Evolutionary conservation across 2,113 vertebrate genomes (phyloP).

Genomic region (Colistium nudipinnis): DNA sequence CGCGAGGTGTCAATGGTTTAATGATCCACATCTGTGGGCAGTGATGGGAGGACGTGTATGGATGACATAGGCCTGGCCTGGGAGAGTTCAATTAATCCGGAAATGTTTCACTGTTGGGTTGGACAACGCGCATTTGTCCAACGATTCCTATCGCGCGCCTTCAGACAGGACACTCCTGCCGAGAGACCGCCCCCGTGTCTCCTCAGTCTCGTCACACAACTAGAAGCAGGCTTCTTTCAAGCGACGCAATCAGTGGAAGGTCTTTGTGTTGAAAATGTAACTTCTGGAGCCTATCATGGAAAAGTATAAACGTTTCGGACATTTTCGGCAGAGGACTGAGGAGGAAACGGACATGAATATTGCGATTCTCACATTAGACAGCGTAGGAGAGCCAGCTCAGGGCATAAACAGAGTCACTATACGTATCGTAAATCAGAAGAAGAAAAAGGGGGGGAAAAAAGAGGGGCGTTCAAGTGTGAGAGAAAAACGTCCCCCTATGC

Average conservation of each 20-base stretch:
- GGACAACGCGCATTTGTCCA: constrained; percentile 3
- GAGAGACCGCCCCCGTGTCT: constrained; percentile 12
- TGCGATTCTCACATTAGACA: constrained; percentile 70
- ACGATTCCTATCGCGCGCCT: constrained; percentile 4
- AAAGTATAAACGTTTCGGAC: constrained; percentile 21
- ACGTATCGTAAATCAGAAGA: constrained; percentile 73
- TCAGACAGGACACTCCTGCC: neutral
- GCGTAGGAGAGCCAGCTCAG: constrained; percentile 63
- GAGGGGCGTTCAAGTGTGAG: constrained; percentile 22
- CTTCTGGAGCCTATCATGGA: constrained; percentile 28
- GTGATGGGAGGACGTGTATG: constrained; percentile 58
- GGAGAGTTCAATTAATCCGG: constrained; percentile 51
- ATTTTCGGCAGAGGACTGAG: constrained; percentile 48
- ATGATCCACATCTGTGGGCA: constrained; percentile 55
- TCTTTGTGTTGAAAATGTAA: constrained; percentile 10
- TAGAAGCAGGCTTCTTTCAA: neutral
- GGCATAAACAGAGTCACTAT: constrained; percentile 76
- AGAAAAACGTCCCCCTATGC: constrained; percentile 25
- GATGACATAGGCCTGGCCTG: constrained; percentile 16
- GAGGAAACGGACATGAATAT: constrained; percentile 65
- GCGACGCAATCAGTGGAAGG: constrained; percentile 24
- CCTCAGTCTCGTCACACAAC: constrained; percentile 18
- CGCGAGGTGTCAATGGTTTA: constrained; percentile 57
- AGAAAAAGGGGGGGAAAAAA: constrained; percentile 44
- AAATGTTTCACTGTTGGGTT: constrained; percentile 38